Conservation (phyloP, 1,140 invertebrate genomes). For the Drosophila sucinea region DNA sequence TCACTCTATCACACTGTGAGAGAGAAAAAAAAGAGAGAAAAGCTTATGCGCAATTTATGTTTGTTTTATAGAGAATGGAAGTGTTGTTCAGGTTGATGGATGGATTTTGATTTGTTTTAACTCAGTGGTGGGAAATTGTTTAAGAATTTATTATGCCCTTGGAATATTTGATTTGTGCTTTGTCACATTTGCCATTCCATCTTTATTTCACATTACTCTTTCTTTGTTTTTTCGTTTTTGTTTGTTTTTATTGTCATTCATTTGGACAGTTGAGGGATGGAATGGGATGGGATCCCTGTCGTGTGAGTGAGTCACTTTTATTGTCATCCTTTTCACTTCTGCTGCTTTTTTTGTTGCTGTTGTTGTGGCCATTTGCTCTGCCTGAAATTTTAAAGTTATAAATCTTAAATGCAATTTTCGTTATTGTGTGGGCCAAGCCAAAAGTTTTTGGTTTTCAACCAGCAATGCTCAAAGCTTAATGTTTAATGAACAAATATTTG, state of each 20-base stretch:
- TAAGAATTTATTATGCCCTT: slow-evolving; percentile 21
- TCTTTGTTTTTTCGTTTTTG: neutral
- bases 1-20: too few species aligned
- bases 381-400: slow-evolving; percentile 48
- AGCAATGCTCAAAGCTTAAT: slow-evolving; percentile 26
- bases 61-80: neutral
- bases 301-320: neutral
- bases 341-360: too few species aligned
- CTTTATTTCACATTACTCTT: neutral
- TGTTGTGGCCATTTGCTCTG: neutral
- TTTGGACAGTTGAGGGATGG: neutral
- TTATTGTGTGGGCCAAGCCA: slow-evolving; percentile 38
- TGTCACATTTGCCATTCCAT: slow-evolving; percentile 14
- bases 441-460: slow-evolving; percentile 43
- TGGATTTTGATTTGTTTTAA: slow-evolving; percentile 6
- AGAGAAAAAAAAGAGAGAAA: neutral
- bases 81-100: slow-evolving; percentile 15
- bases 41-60: neutral
- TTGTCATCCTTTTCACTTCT: neutral
- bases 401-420: slow-evolving; percentile 74
- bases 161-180: slow-evolving; percentile 21
- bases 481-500: slow-evolving; percentile 62
- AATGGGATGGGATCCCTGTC: neutral
- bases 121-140: slow-evolving; percentile 5
- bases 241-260: slow-evolving; percentile 5